These are phyloP conservation scores for Aspidoscelis tigris DNA, from an alignment of 2,113 vertebrate genomes.

Conservation along the genomic window DNA sequence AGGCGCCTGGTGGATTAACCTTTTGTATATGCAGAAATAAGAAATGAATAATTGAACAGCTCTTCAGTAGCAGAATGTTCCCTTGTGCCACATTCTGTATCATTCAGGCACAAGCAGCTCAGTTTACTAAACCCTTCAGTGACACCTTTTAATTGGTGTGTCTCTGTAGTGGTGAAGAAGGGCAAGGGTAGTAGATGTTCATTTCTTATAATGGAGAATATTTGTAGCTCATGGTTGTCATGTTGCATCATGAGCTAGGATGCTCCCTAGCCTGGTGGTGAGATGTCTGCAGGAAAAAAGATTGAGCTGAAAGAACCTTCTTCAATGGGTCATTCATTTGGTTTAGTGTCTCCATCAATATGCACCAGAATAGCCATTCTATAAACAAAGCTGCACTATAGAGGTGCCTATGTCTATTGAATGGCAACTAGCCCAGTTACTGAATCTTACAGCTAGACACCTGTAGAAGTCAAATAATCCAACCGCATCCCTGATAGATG, in stretches of 20 bases:
- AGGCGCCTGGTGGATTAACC: slow-evolving; percentile 65
- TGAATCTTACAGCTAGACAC: background rate
- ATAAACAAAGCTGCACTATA: background rate
- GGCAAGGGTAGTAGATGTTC: background rate
- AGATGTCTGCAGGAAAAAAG: no score
- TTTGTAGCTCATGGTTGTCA: no score
- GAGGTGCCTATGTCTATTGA: accelerated
- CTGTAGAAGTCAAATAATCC: background rate
- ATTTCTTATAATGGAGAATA: no score
- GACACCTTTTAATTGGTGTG: slow-evolving; percentile 28
- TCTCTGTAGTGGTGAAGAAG: background rate
- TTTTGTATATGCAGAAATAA: slow-evolving; percentile 61
- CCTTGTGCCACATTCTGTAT: background rate
- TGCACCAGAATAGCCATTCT: background rate
- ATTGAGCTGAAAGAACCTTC: no score
- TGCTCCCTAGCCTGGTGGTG: no score
- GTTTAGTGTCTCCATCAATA: background rate
- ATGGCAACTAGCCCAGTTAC: accelerated
- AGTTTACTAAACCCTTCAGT: slow-evolving; percentile 37
- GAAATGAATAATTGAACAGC: slow-evolving; percentile 66
- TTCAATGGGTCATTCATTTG: background rate
- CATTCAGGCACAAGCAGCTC: slow-evolving; percentile 18
- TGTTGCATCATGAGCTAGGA: no score
- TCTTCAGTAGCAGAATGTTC: accelerated
- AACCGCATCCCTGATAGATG: background rate